These are phyloP conservation scores for Melospiza melodia DNA, from an alignment of 2,113 vertebrate genomes.

Conservation along the genomic window DNA sequence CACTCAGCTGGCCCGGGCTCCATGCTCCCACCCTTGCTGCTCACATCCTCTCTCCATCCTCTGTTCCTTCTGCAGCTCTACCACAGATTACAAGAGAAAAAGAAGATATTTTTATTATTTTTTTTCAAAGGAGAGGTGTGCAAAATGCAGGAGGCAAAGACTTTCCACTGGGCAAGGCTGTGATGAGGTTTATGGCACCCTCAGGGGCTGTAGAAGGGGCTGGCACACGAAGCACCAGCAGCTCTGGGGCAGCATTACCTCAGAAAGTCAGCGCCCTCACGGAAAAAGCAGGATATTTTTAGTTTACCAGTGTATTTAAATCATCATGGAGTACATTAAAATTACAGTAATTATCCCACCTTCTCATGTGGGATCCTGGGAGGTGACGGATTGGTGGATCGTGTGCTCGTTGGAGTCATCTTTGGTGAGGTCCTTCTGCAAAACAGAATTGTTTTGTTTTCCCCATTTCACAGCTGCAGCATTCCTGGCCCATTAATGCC, in stretches of 20 bases:
- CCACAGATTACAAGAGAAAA: background rate
- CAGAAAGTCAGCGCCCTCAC: background rate
- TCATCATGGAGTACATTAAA: constrained; percentile 53
- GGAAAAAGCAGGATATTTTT: constrained; percentile 65
- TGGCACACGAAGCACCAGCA: background rate
- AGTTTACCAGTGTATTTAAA: constrained; percentile 57
- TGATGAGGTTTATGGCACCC: background rate
- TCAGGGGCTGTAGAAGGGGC: background rate
- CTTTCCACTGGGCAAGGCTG: background rate
- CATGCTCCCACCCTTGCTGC: constrained; percentile 22
- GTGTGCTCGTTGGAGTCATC: constrained; percentile 2
- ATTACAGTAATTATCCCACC: constrained; percentile 72
- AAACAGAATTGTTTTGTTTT: constrained; percentile 33
- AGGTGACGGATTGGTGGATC: constrained; percentile 1
- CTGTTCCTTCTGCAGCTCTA: background rate
- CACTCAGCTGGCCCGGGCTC: constrained; percentile 24
- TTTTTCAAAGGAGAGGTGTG: background rate
- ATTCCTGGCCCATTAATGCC: background rate
- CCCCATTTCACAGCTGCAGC: background rate
- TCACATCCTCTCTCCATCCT: background rate
- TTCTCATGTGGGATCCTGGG: constrained; percentile 48
- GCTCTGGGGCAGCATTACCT: constrained; percentile 50
- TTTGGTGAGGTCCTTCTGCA: constrained; percentile 4
- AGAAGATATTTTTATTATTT: background rate
- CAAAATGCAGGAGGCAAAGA: background rate